phyloP scores from a whole-genome alignment of 2,797 vertebrate species.

The Notamacropus eugenii region DNA sequence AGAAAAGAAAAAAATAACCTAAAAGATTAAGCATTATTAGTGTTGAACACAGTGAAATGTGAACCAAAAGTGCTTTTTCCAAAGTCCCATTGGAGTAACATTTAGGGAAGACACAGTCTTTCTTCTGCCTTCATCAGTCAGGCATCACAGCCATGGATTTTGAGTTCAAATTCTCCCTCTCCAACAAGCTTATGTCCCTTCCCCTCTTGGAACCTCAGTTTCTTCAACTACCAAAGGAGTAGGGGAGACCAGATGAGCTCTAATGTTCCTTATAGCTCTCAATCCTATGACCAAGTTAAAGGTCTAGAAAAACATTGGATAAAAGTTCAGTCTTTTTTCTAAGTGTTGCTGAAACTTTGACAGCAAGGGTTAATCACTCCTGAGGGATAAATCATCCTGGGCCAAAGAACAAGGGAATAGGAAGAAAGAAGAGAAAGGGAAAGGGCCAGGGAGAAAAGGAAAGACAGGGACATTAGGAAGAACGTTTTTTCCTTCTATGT shows the following conservation, averaged over 20 bases:
- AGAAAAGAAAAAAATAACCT: neutral
- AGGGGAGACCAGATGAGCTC: neutral
- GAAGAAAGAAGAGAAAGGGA: constrained; percentile 7
- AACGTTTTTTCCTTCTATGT: constrained; percentile 53
- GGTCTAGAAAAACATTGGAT: constrained; percentile 21
- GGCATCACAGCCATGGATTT: neutral
- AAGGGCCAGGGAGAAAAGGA: neutral
- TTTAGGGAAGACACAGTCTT: constrained; percentile 24
- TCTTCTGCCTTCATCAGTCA: neutral
- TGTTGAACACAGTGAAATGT: neutral
- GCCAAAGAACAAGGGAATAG: constrained; percentile 22
- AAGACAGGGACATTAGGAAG: constrained; percentile 45
- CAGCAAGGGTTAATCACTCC: constrained; percentile 35
- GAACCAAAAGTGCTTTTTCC: neutral
- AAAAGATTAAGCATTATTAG: constrained; percentile 1
- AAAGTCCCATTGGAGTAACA: constrained; percentile 6
- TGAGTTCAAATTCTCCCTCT: neutral
- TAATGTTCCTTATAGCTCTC: neutral
- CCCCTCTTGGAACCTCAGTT: neutral
- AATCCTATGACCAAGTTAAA: neutral
- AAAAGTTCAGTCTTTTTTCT: constrained; percentile 13
- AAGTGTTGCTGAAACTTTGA: constrained; percentile 47
- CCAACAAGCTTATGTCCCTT: neutral
- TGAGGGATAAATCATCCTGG: constrained; percentile 48
- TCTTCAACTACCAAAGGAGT: neutral